Evolutionary conservation across 2,113 vertebrate genomes (phyloP), one percentile per base, ranked within the genome.

Genomic region (Zosterops pallidus): DNA sequence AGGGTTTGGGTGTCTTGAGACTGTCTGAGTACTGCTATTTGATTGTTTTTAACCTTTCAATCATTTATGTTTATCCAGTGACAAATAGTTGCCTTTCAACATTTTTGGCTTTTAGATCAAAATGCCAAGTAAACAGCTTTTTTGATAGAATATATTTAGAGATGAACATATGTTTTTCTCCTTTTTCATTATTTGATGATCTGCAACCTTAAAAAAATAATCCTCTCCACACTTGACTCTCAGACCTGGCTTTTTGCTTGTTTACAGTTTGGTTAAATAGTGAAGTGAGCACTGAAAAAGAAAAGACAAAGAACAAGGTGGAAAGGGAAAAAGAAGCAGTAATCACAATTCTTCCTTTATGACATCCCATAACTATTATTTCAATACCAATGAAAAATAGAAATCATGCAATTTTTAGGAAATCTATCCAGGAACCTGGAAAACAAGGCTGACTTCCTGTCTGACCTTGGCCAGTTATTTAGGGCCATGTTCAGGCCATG

Each of bases 151-250:
- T 42, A 67, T 4, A 55, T 59, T 65, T 62, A 63, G 15, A 88
- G n/a, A 42, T 39, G 31, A 88, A 53, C 35, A 33, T 59, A 83
- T 47, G 70, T 74, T 52, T 33, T 80, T 70, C 35, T 90, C 29
- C 5, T 65, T 93, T 95, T 94, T 74, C 14, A 2, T 59, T 93
- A 52, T 80, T 86, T 78, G 44, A 81, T 81, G 68, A 84, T 78
- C 64, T 92, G 9, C 26, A 78, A 16, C 69, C 52, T 81, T 84
- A 90, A 92, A 56, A 86, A 95, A 93, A 86, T 92, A 95, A 89
- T 83, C 33, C 24, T 56, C n/a, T 81, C 33, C 71, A 29, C 46
- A 35, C 47, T 47, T 78, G 56, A 86, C 81, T 81, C 35, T 60
- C 44, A 92, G 60, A 83, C 44, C 14, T 78, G 56, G 3, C 4